These are phyloP conservation scores for Drosophila mauritiana DNA, from an alignment of 1,140 invertebrate genomes.

Conservation along the genomic window DNA sequence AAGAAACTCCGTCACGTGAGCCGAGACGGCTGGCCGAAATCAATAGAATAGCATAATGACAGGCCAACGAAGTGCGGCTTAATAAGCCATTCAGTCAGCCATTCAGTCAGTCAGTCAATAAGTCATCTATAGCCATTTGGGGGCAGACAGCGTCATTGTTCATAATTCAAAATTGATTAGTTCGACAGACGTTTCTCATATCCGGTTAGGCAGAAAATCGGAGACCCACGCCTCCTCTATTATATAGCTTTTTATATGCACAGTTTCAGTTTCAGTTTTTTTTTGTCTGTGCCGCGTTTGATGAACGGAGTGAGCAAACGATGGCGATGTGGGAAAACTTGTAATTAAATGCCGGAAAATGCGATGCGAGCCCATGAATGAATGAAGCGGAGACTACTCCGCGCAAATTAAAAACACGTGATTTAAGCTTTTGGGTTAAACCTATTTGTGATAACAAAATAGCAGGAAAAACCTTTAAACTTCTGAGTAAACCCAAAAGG, in stretches of 20 bases:
- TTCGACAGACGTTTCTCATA: slow-evolving; percentile 52
- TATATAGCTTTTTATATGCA: background rate
- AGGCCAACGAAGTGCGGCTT: slow-evolving; percentile 24
- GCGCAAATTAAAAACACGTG: slow-evolving; percentile 25
- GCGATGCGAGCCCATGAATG: slow-evolving; percentile 22
- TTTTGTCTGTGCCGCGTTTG: slow-evolving; percentile 33
- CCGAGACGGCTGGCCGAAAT: slow-evolving; percentile 20
- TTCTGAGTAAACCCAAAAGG: slow-evolving; percentile 18
- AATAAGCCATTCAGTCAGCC: slow-evolving; percentile 40
- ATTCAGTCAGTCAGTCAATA: slow-evolving; percentile 16
- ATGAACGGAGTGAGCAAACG: slow-evolving; percentile 58
- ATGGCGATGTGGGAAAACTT: slow-evolving; percentile 57
- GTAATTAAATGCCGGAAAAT: slow-evolving; percentile 73
- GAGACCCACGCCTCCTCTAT: slow-evolving; percentile 17
- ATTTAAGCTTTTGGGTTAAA: slow-evolving; percentile 4
- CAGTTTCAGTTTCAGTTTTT: slow-evolving; percentile 18
- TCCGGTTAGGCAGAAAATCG: slow-evolving; percentile 56
- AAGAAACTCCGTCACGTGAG: slow-evolving; percentile 68
- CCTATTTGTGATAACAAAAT: slow-evolving; percentile 13
- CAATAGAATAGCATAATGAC: slow-evolving; percentile 47
- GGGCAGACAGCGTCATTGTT: slow-evolving; percentile 56
- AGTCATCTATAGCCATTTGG: slow-evolving; percentile 42
- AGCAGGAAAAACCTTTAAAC: slow-evolving; percentile 19
- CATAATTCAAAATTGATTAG: slow-evolving; percentile 75
- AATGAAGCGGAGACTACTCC: slow-evolving; percentile 16